These are phyloP conservation scores for Solenopsis fugax DNA, from an alignment of 1,140 invertebrate genomes.

Conservation along the genomic window DNA sequence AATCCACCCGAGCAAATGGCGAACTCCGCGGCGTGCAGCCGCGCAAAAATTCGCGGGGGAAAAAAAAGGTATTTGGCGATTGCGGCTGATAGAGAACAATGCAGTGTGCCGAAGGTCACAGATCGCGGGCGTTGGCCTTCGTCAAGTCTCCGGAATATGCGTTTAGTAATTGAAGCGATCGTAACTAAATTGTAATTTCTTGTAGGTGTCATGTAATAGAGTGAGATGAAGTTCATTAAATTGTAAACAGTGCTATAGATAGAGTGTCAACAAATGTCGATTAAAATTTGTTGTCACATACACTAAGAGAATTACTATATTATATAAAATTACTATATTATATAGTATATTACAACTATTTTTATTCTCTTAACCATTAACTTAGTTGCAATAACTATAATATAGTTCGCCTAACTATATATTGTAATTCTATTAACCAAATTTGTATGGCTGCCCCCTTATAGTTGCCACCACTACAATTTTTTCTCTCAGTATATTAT, in stretches of 20 bases:
- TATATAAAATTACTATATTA: no score
- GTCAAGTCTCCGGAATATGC: background rate
- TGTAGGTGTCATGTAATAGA: background rate
- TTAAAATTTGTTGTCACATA: no score
- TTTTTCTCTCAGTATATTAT: no score
- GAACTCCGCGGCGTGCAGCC: slow-evolving; percentile 19
- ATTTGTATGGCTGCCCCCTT: no score
- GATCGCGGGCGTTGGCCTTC: background rate
- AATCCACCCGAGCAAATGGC: slow-evolving; percentile 65
- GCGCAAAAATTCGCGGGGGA: background rate
- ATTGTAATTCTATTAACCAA: no score
- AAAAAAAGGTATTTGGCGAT: slow-evolving; percentile 18
- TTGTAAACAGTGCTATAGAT: background rate
- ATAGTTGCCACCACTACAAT: no score
- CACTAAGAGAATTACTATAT: no score
- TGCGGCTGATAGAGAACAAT: slow-evolving; percentile 28
- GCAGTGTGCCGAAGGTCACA: background rate
- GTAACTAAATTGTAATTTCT: background rate
- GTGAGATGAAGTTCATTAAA: background rate
- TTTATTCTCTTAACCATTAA: no score
- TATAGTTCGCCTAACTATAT: no score
- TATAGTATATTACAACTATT: no score
- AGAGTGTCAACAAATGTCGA: no score
- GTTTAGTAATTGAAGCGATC: background rate
- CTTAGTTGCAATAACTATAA: no score